A percentile compares a stretch with the other conserved stretches of the same genome.
Evolutionary conservation across 2,113 vertebrate species (phyloP).

Genomic region (Rhinogobius similis): DNA sequence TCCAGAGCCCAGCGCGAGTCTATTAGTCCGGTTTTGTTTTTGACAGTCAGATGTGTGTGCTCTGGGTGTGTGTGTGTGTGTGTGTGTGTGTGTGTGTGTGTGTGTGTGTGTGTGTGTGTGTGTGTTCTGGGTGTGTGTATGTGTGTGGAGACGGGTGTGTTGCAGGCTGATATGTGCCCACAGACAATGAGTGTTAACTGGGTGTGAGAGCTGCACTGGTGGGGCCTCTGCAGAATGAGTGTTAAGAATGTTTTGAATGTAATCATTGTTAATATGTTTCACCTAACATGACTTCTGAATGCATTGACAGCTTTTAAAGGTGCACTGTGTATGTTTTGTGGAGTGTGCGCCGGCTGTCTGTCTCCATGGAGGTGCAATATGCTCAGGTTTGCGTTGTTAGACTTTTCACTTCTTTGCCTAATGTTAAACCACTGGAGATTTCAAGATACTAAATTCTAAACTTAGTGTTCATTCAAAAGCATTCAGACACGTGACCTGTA

Average conservation of each 20-base stretch:
- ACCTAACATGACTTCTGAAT: constrained; percentile 5
- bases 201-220: constrained; percentile 17
- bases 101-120: not conserved
- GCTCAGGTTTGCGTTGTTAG: too few species aligned
- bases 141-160: constrained; percentile 23
- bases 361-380: not conserved
- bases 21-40: constrained; percentile 4
- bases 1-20: constrained; percentile 41
- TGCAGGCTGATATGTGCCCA: constrained; percentile 31
- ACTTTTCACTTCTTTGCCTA: too few species aligned
- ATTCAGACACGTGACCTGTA: too few species aligned
- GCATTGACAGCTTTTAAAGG: not conserved
- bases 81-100: too few species aligned
- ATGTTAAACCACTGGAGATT: too few species aligned
- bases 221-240: constrained; percentile 7
- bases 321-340: not conserved
- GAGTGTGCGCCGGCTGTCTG: not conserved
- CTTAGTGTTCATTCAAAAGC: too few species aligned
- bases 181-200: constrained; percentile 20
- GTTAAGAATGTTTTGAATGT: not conserved
- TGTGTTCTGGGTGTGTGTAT: constrained; percentile 26
- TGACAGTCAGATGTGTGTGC: constrained; percentile 30
- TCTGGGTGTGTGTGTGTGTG: not conserved
- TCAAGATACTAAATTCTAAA: too few species aligned
- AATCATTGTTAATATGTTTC: not conserved